Conservation (phyloP, 2,113 vertebrate genomes). For the Anhinga rufa region DNA sequence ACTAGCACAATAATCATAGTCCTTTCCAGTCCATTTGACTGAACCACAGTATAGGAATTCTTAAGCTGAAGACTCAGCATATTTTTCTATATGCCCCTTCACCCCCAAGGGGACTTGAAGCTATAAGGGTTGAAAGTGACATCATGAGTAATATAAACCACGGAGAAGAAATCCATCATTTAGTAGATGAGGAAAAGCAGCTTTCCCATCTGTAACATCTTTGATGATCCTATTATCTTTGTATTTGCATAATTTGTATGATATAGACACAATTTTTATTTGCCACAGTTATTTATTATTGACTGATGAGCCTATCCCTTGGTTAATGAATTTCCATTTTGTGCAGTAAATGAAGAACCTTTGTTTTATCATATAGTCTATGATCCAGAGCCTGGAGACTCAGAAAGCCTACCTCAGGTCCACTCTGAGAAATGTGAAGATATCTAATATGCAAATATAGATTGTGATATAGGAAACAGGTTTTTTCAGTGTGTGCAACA, state of each 20-base stretch:
- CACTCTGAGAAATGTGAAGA: neutral
- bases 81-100: neutral
- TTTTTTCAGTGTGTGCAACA: neutral
- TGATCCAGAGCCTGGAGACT: neutral
- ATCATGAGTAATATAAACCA: neutral
- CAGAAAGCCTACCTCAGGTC: neutral
- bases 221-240: neutral
- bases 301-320: neutral
- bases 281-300: neutral
- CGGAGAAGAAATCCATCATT: neutral
- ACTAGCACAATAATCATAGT: neutral
- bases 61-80: neutral
- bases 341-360: neutral
- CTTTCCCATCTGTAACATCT: neutral
- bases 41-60: neutral
- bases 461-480: neutral
- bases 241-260: neutral
- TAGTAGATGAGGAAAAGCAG: neutral
- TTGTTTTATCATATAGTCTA: neutral
- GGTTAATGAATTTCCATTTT: neutral
- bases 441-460: neutral
- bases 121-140: neutral
- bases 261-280: neutral
- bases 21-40: neutral
- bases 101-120: neutral